Evolutionary conservation across 1,140 invertebrate species (phyloP).

Genomic region (Drosophila sucinea): DNA sequence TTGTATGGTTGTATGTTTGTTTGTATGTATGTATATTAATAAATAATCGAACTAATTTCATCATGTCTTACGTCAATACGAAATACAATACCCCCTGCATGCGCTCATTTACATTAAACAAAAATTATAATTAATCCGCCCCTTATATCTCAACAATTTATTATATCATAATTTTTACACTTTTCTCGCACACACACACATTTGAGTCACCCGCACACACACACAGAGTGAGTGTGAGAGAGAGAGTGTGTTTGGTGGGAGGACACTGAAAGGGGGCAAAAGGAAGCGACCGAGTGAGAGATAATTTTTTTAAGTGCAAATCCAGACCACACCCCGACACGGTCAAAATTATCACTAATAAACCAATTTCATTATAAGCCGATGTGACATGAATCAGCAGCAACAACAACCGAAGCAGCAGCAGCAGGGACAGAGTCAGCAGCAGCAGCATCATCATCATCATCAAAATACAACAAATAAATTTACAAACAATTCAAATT

Average conservation of each 20-base stretch:
- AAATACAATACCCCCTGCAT: conserved; percentile 11
- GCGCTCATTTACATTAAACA: conserved; percentile 47
- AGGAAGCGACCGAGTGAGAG: neutral
- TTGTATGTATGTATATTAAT: neutral
- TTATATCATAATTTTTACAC: conserved; percentile 60
- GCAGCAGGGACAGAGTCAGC: neutral
- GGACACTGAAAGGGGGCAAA: conserved; percentile 21
- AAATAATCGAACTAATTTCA: conserved; percentile 9
- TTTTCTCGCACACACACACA: conserved; percentile 5
- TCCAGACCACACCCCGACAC: conserved; percentile 46
- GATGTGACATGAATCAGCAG: conserved; percentile 63
- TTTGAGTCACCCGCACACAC: conserved; percentile 4
- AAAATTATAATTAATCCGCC: conserved; percentile 14
- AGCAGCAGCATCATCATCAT: conserved; percentile 29
- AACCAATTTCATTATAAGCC: conserved; percentile 76
- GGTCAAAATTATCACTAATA: conserved; percentile 71
- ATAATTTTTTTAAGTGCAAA: conserved; percentile 5
- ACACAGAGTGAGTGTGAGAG: neutral
- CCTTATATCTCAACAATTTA: conserved; percentile 55
- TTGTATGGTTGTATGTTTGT: neutral
- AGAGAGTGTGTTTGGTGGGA: neutral
- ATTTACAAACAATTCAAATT: conserved; percentile 45
- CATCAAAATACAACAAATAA: conserved; percentile 30
- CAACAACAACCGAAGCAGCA: neutral
- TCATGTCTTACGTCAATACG: conserved; percentile 26